A percentile compares a stretch with the other conserved stretches of the same genome.
Evolutionary conservation across 2,797 vertebrate genomes (phyloP).

Genomic region (Premnoplex brunnescens): DNA sequence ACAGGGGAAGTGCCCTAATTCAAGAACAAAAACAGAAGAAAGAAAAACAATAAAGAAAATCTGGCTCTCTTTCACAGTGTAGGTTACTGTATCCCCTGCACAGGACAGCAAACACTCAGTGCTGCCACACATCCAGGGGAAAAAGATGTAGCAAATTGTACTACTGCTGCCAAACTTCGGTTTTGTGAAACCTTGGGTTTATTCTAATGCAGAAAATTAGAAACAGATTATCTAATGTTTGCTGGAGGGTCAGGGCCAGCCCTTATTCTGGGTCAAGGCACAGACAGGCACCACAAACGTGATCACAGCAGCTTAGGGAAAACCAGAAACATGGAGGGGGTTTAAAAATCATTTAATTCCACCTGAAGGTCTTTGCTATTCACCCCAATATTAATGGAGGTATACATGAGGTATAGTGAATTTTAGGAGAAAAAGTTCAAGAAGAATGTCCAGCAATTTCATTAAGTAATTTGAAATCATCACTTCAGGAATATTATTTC

Average conservation of each 20-base stretch:
- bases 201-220: background rate
- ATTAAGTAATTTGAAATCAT: background rate
- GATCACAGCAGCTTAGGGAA: background rate
- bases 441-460: background rate
- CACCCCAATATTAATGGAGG: background rate
- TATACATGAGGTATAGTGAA: background rate
- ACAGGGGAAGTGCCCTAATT: background rate
- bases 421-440: background rate
- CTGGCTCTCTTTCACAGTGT: background rate
- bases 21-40: background rate
- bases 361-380: background rate
- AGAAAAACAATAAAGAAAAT: background rate
- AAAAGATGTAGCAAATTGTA: rapidly evolving
- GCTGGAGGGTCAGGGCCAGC: background rate
- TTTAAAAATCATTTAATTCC: background rate
- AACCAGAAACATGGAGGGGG: rapidly evolving
- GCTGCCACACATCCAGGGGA: background rate
- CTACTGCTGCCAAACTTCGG: background rate
- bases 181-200: background rate
- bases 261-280: background rate
- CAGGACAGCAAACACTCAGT: background rate
- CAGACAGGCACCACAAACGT: background rate
- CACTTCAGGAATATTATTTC: background rate
- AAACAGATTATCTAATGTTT: background rate
- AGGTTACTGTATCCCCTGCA: background rate